phyloP scores from a whole-genome alignment of 2,888 invertebrate species.

The Temnothorax rugatulus region DNA sequence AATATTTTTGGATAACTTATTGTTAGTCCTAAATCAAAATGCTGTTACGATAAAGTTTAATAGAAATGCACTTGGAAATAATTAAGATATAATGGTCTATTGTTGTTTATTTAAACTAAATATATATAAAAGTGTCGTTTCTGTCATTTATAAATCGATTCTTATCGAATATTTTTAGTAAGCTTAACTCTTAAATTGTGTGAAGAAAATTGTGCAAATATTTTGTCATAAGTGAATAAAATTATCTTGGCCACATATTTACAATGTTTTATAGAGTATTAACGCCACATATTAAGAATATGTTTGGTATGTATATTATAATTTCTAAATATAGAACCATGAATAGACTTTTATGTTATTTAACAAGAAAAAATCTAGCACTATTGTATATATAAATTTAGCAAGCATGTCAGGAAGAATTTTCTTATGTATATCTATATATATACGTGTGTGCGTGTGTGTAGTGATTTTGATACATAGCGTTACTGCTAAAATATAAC shows the following conservation, averaged over 20 bases:
- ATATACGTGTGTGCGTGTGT: not conserved
- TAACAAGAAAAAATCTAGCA: not conserved
- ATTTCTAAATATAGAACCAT: not conserved
- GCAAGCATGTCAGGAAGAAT: constrained; percentile 7
- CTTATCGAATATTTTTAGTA: not conserved
- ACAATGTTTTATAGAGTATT: not conserved
- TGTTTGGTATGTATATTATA: not conserved
- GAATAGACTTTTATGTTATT: not conserved
- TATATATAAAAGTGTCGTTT: too few relatives aligned
- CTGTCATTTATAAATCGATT: not conserved
- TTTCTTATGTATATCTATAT: not conserved
- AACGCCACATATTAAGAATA: not conserved
- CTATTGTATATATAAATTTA: not conserved
- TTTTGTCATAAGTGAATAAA: not conserved
- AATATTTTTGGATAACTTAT: not conserved
- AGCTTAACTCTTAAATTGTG: constrained; percentile 3
- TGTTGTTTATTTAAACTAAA: not conserved
- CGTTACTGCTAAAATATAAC: constrained; percentile 46
- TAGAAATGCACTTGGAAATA: not conserved
- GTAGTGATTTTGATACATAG: constrained; percentile 10
- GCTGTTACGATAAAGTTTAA: not conserved
- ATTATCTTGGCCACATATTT: not conserved
- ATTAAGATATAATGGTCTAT: not conserved
- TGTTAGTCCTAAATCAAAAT: not conserved
- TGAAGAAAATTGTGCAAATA: not conserved